phyloP scores from a whole-genome alignment of 2,113 vertebrate genomes.

The Monopterus albus region DNA sequence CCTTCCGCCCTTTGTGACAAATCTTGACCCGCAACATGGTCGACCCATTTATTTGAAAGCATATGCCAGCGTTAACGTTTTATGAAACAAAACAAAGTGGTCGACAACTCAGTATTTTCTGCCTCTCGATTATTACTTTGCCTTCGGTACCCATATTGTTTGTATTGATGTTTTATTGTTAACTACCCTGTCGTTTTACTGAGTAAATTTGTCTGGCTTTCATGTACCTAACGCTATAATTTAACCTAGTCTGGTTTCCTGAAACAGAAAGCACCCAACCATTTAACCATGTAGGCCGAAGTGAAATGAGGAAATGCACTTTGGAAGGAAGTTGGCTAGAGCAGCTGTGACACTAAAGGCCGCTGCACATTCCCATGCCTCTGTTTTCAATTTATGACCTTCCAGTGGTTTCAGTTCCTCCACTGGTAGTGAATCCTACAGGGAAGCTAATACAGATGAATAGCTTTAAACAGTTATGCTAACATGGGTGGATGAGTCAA shows the following conservation, averaged over 20 bases:
- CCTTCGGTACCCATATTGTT: background rate
- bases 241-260: conserved; percentile 29
- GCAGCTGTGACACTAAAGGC: conserved; percentile 76
- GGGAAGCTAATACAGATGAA: conserved; percentile 32
- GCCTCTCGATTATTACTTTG: background rate
- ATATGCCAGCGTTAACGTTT: background rate
- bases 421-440: conserved; percentile 48
- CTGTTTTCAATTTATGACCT: conserved; percentile 78
- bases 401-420: conserved; percentile 48
- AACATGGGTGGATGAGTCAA: conserved; percentile 47
- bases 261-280: conserved; percentile 36
- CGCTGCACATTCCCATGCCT: conserved; percentile 71
- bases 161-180: background rate
- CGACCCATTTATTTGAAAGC: conserved; percentile 14
- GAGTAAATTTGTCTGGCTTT: background rate
- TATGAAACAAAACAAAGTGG: background rate
- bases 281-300: conserved; percentile 59
- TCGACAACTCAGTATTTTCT: background rate
- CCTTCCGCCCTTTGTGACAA: conserved; percentile 71
- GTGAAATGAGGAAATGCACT: conserved; percentile 75
- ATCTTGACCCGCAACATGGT: conserved; percentile 42
- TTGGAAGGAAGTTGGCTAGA: conserved; percentile 70
- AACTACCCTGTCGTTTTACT: conserved; percentile 16
- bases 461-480: conserved; percentile 29
- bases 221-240: conserved; percentile 36